Evolutionary conservation across 2,888 invertebrate species (phyloP).

Genomic region (Plagiodera versicolora): DNA sequence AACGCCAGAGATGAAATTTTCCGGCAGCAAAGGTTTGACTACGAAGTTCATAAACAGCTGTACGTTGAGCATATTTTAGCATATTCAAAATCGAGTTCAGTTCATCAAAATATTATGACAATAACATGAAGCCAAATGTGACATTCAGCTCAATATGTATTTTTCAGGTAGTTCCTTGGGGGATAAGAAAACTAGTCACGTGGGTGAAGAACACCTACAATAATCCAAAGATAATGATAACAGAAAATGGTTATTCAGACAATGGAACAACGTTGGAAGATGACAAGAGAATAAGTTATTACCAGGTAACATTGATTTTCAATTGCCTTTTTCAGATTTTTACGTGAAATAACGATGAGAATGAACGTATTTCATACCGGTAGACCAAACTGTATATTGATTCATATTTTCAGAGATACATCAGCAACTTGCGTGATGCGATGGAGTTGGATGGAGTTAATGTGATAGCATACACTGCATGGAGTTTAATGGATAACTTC

Average conservation of each 20-base stretch:
- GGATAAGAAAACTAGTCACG: conserved; percentile 59
- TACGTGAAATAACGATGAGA: no score
- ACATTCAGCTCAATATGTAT: not conserved
- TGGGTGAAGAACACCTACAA: conserved; percentile 51
- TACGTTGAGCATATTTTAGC: no score
- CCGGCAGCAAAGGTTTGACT: no score
- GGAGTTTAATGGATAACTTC: conserved; percentile 47
- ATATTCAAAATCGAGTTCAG: no score
- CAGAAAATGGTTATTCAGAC: conserved; percentile 62
- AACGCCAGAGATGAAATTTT: no score
- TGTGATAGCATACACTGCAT: conserved; percentile 52
- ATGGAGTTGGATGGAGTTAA: conserved; percentile 49
- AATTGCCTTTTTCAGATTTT: no score
- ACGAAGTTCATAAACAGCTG: no score
- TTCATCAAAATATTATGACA: no score
- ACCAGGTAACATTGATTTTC: conserved; percentile 29
- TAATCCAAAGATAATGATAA: conserved; percentile 60
- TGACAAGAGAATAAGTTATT: conserved; percentile 54
- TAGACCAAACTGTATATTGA: no score
- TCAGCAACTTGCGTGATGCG: conserved; percentile 51
- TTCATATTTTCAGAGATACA: conserved; percentile 48
- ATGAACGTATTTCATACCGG: no score
- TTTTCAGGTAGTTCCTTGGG: conserved; percentile 59
- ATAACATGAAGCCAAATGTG: not conserved
- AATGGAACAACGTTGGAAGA: conserved; percentile 54